A percentile compares a stretch with the other conserved stretches of the same genome.
Conservation (phyloP, 2,797 vertebrate species). For the Kryptopterus vitreolus region DNA sequence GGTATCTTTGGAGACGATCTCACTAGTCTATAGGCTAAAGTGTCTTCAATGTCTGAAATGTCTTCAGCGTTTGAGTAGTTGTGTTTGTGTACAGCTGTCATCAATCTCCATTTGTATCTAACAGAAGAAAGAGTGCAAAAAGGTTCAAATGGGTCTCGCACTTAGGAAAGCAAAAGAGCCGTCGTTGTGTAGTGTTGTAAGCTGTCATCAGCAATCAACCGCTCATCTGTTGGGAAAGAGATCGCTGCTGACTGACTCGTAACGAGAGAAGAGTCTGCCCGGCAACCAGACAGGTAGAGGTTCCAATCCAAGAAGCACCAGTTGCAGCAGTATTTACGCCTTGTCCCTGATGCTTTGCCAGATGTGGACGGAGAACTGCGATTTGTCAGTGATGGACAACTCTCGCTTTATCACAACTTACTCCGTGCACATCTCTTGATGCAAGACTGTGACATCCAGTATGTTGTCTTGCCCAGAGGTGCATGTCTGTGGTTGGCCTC, state of each 20-base stretch:
- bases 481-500: conserved; percentile 53
- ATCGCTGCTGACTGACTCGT: conserved; percentile 32
- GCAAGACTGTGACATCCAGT: conserved; percentile 62
- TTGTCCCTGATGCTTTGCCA: conserved; percentile 54
- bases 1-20: background rate
- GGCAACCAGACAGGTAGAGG: conserved; percentile 62
- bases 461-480: conserved; percentile 50
- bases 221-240: conserved; percentile 41
- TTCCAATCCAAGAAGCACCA: conserved; percentile 66
- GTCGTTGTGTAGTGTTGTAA: conserved; percentile 32
- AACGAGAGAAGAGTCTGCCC: conserved; percentile 56
- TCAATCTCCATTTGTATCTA: conserved; percentile 15
- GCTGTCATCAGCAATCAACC: conserved; percentile 49
- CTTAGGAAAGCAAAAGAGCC: conserved; percentile 29
- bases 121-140: conserved; percentile 14
- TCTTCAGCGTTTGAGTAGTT: conserved; percentile 48
- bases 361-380: conserved; percentile 55
- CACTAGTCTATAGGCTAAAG: background rate
- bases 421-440: conserved; percentile 66
- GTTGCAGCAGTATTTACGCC: conserved; percentile 52
- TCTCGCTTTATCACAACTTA: conserved; percentile 35
- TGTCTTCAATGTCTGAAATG: background rate
- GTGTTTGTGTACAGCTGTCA: conserved; percentile 5
- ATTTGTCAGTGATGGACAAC: conserved; percentile 58
- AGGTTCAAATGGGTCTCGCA: conserved; percentile 38